Percentiles rank a stretch among this genome's conserved stretches.
Conservation (phyloP, 1,140 invertebrate genomes). For the Bombyx mandarina region DNA sequence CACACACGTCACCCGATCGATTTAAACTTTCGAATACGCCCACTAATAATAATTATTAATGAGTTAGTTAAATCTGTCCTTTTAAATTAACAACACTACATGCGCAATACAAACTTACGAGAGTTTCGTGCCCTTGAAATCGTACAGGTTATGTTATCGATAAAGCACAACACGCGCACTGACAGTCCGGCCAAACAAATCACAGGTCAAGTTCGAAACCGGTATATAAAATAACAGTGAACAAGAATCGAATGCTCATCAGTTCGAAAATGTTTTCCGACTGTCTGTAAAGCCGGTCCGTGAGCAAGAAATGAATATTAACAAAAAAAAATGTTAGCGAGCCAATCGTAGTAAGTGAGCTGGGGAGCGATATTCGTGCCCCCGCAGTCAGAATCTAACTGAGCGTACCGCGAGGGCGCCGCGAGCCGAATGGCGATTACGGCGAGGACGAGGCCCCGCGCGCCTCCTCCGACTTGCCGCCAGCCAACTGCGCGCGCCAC, state of each 20-base stretch:
- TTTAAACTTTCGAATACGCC: constrained; percentile 71
- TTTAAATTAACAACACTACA: constrained; percentile 34
- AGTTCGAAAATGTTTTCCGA: too few relatives aligned
- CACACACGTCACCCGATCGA: constrained; percentile 66
- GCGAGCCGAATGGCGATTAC: constrained; percentile 43
- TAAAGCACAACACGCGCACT: constrained; percentile 68
- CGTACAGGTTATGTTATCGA: constrained; percentile 68
- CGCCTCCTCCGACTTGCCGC: constrained; percentile 34
- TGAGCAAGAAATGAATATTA: background rate
- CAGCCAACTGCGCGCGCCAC: constrained; percentile 52
- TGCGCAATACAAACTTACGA: constrained; percentile 44
- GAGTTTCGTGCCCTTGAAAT: constrained; percentile 60
- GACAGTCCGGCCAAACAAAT: constrained; percentile 60
- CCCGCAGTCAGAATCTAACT: constrained; percentile 43
- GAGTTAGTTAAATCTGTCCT: constrained; percentile 32
- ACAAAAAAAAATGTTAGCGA: constrained; percentile 27
- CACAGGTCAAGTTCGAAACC: constrained; percentile 56
- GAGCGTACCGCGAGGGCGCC: constrained; percentile 51
- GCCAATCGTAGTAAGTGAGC: constrained; percentile 27
- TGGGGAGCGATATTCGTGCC: constrained; percentile 28
- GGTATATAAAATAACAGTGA: constrained; percentile 27
- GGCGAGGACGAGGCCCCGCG: constrained; percentile 38
- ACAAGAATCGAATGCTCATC: constrained; percentile 9
- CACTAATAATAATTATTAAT: constrained; percentile 51
- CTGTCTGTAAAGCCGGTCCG: too few relatives aligned